Conservation (phyloP, 30 jellyfish, hydroid and myxozoan species). For the Aurelia aurita region DNA sequence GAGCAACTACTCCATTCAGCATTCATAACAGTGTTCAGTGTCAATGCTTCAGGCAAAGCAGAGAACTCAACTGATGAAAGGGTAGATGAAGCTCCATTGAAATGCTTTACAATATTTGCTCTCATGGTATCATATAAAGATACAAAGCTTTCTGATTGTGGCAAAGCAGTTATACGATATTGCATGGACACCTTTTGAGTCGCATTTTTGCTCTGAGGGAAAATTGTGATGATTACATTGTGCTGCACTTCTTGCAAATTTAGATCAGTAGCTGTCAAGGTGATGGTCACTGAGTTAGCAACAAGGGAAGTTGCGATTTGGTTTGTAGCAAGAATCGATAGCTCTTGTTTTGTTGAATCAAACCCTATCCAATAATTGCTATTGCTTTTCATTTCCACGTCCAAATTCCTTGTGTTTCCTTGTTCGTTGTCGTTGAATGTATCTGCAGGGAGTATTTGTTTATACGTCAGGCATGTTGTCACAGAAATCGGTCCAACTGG, state of each 20-base stretch:
- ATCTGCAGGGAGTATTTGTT: constrained; percentile 63
- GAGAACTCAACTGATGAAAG: constrained; percentile 53
- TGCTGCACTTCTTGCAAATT: constrained; percentile 40
- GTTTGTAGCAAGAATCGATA: constrained; percentile 50
- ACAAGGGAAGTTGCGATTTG: constrained; percentile 45
- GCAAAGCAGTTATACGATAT: constrained; percentile 26
- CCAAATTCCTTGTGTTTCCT: constrained; percentile 80
- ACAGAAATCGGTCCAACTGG: constrained; percentile 78
- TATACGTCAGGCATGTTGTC: constrained; percentile 57
- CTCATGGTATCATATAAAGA: constrained; percentile 53
- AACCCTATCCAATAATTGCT: constrained; percentile 61
- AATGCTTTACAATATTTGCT: constrained; percentile 36
- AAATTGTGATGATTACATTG: constrained; percentile 36
- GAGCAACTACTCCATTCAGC: constrained; percentile 82
- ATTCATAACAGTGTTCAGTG: constrained; percentile 31
- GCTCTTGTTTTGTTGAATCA: constrained; percentile 60
- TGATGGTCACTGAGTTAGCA: constrained; percentile 21
- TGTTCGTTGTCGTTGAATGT: constrained; percentile 85
- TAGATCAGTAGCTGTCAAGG: constrained; percentile 73
- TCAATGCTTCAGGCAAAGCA: constrained; percentile 19
- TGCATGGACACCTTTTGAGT: constrained; percentile 68
- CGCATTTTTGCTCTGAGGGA: neutral
- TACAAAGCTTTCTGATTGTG: constrained; percentile 16
- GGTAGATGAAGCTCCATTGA: constrained; percentile 15
- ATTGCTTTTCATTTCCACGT: constrained; percentile 22